phyloP scores from a whole-genome alignment of 2,113 vertebrate genomes.

The Galbula dea region DNA sequence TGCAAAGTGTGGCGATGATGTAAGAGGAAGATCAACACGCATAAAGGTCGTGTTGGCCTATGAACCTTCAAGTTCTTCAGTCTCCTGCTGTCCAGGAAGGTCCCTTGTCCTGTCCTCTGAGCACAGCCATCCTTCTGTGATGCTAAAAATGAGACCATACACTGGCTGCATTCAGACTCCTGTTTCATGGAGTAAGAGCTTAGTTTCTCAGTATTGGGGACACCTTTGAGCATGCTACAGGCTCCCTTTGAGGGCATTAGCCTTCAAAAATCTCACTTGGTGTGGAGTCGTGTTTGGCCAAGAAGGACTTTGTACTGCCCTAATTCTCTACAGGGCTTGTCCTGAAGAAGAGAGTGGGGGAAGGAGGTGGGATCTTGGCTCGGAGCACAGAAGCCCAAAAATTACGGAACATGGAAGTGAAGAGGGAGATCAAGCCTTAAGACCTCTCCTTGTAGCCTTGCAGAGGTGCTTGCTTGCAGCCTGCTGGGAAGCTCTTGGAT shows the following conservation, averaged over 20 bases:
- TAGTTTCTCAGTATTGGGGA: neutral
- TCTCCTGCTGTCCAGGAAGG: neutral
- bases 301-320: neutral
- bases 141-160: neutral
- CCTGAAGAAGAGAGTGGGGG: neutral
- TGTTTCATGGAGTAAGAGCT: neutral
- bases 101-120: neutral
- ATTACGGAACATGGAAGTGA: neutral
- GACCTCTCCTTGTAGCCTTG: neutral
- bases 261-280: neutral
- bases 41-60: neutral
- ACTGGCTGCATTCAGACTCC: neutral
- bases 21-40: neutral
- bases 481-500: neutral
- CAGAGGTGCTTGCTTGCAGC: neutral
- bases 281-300: neutral
- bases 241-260: neutral
- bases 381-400: neutral
- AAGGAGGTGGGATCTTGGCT: neutral
- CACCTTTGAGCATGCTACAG: neutral
- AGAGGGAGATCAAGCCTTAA: neutral
- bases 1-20: neutral
- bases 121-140: neutral
- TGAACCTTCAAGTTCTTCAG: neutral
- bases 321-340: neutral